Evolutionary conservation across 2,888 invertebrate genomes (phyloP).

Genomic region (Hypolimnas misippus): DNA sequence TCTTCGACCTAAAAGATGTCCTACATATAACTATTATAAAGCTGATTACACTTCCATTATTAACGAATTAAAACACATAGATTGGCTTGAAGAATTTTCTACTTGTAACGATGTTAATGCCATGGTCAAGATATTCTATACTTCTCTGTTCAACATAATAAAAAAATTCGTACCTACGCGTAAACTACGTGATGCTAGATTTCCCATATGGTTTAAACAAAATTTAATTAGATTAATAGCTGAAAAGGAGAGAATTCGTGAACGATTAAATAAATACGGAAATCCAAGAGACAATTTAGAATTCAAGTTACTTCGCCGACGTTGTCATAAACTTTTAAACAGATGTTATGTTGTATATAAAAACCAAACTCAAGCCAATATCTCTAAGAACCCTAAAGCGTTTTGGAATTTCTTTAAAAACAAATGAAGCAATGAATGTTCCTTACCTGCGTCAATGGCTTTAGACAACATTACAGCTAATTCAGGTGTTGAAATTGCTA

Average conservation of each 20-base stretch:
- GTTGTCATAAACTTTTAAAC: slow-evolving; percentile 8
- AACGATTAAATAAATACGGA: slow-evolving; percentile 6
- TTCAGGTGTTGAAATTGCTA: slow-evolving; percentile 4
- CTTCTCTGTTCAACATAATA: not conserved
- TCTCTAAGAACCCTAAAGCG: not conserved
- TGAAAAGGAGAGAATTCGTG: not conserved
- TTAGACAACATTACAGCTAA: slow-evolving; percentile 2
- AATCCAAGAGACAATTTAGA: slow-evolving; percentile 21
- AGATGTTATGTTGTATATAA: slow-evolving; percentile 11
- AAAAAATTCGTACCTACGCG: slow-evolving; percentile 8
- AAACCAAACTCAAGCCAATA: not conserved
- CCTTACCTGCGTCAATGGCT: slow-evolving; percentile 2
- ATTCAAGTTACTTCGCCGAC: slow-evolving; percentile 3
- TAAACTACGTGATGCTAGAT: not conserved
- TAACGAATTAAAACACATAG: too few species aligned
- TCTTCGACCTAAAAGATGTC: too few species aligned
- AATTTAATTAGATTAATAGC: too few species aligned
- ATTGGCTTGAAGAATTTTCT: not conserved
- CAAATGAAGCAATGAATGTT: not conserved
- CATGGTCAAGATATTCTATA: slow-evolving; percentile 8
- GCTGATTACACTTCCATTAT: too few species aligned
- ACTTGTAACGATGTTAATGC: slow-evolving; percentile 12
- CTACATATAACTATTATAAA: too few species aligned
- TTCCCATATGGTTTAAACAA: not conserved
- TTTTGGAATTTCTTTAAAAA: slow-evolving; percentile 2